Base-by-base conservation (phyloP, 2,113 vertebrate genomes). In the Cyprinodon tularosa region DNA sequence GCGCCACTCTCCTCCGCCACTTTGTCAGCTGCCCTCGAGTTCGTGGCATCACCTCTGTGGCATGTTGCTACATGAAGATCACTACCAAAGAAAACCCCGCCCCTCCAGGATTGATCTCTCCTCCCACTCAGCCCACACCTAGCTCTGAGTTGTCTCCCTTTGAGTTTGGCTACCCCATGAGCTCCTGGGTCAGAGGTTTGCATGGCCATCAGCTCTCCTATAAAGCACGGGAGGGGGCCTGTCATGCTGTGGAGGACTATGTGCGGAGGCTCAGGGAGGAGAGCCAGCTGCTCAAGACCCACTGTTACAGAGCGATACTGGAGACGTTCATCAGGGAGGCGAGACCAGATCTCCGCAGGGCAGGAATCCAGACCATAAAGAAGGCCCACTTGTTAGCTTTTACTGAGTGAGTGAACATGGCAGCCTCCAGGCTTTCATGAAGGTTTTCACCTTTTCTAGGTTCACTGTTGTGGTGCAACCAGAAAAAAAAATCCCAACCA, bases 41-140 rank as follows among this genome's bases (percentile, higher is more conserved):
- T 11, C 91, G 83, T 0, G 97, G 94, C 7, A 89, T 99, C 78
- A 96, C 96, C 12, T 96, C 95, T 0, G 97, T 95, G 47, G 95
- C 96, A 4, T 98, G 97, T 63, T 99, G 97, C 90, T 96, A 99
- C 93, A 99, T 99, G 97, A 98, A 98, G 63, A 82, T 98, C 62
- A 95, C 94, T 0, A 95, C 95, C 4, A 42, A 62, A 14, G 94
- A 94, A 17, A 76, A 91, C 22, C 57, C 83, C 1, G 0, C 40
- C 12, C 61, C 92, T 1, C 92, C 94, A 0, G 89, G 83, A 12
- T 76, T 90, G 4, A 73, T 91, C 0, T 53, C 40, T 4, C 60
- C 89, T 0, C 80, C 86, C 0, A 2, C 42, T n/a, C 48, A 76
- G 0, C 39, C 22, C 4, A 3, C 63, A 1, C 53, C 44, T 0